These are phyloP conservation scores for Drosophila obscura DNA, from an alignment of 1,140 invertebrate species.

Conservation along the genomic window DNA sequence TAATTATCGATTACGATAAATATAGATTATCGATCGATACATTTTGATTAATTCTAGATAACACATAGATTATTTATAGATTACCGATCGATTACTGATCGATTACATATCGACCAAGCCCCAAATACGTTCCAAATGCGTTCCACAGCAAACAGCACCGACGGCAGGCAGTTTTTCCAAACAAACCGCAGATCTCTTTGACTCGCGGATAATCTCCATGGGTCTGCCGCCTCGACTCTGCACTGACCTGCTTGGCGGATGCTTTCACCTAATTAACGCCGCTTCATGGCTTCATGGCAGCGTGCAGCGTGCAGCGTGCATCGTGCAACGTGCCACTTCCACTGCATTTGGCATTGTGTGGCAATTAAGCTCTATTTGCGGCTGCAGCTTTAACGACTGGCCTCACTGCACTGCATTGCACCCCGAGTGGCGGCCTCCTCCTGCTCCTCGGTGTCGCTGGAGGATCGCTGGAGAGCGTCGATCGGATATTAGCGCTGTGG, in stretches of 20 bases:
- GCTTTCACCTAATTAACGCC: conserved; percentile 78
- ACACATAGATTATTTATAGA: too few species aligned
- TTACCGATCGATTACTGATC: too few species aligned
- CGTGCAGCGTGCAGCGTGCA: conserved; percentile 1
- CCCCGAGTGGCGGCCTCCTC: background rate
- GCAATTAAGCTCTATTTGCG: conserved; percentile 71
- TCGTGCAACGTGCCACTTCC: conserved; percentile 32
- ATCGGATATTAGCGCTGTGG: conserved; percentile 72
- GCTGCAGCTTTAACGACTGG: conserved; percentile 44
- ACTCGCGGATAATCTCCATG: conserved; percentile 3
- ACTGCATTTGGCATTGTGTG: conserved; percentile 69
- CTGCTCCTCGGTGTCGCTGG: background rate
- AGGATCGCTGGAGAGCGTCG: conserved; percentile 14
- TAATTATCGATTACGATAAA: too few species aligned
- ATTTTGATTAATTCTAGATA: too few species aligned
- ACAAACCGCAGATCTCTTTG: background rate
- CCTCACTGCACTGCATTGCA: background rate
- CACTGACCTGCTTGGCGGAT: conserved; percentile 50
- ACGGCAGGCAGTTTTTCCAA: too few species aligned
- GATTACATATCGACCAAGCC: too few species aligned
- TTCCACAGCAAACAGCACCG: too few species aligned
- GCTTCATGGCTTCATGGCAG: conserved; percentile 42
- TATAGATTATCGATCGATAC: too few species aligned
- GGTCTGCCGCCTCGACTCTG: conserved; percentile 5
- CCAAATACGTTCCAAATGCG: too few species aligned